phyloP scores from a whole-genome alignment of 2,113 vertebrate species.

The Rhipidura dahli region DNA sequence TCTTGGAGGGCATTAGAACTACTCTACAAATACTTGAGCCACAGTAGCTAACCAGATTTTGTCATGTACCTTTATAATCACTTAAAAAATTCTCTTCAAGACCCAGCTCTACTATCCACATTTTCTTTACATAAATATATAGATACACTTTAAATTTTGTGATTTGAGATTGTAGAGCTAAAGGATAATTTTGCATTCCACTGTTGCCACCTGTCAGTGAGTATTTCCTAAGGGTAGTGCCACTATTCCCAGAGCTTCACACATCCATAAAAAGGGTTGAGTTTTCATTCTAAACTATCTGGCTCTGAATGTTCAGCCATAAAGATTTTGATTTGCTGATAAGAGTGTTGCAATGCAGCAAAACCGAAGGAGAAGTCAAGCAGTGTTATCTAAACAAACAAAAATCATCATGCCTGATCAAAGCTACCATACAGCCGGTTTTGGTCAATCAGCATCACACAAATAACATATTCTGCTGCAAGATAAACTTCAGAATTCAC shows the following conservation, averaged over 20 bases:
- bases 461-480: neutral
- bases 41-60: neutral
- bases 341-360: slow-evolving; percentile 10
- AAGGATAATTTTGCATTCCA: slow-evolving; percentile 29
- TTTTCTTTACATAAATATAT: neutral
- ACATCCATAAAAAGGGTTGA: slow-evolving; percentile 1
- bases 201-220: slow-evolving; percentile 47
- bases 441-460: neutral
- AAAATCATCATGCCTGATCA: slow-evolving; percentile 24
- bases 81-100: neutral
- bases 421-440: neutral
- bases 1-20: neutral
- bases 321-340: slow-evolving; percentile 37
- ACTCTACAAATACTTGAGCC: neutral
- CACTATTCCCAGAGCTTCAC: slow-evolving; percentile 14
- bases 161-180: slow-evolving; percentile 19
- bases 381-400: neutral
- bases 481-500: neutral
- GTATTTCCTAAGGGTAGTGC: slow-evolving; percentile 27
- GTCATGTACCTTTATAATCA: neutral
- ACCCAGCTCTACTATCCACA: neutral
- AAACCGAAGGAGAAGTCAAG: slow-evolving; percentile 43
- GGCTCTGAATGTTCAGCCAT: slow-evolving; percentile 2
- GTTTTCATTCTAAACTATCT: slow-evolving; percentile 8
- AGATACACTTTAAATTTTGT: neutral